These are phyloP conservation scores for Volucella inanis DNA, from an alignment of 2,888 invertebrate genomes.

Conservation along the genomic window DNA sequence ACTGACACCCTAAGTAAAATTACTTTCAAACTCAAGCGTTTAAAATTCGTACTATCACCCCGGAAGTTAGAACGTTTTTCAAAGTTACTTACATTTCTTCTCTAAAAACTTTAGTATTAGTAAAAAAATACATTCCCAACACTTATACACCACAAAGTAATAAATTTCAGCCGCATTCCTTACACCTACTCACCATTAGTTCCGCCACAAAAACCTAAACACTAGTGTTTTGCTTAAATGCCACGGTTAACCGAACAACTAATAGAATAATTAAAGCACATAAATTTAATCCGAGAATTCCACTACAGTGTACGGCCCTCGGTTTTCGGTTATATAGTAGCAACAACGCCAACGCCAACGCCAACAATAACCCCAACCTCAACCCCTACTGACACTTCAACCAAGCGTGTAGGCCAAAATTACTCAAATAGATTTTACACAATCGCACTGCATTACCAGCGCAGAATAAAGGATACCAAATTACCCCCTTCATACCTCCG, in stretches of 20 bases:
- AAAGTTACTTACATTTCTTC: no score
- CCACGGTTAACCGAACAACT: constrained; percentile 68
- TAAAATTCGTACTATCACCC: no score
- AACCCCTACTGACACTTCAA: neutral
- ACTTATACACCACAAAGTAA: neutral
- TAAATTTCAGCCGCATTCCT: neutral
- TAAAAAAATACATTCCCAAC: no score
- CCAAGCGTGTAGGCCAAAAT: constrained; percentile 36
- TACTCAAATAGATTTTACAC: constrained; percentile 38
- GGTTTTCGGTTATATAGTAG: neutral
- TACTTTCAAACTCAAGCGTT: no score
- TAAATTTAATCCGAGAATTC: constrained; percentile 62
- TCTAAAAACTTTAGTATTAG: no score
- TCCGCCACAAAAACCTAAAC: constrained; percentile 56
- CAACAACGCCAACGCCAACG: neutral
- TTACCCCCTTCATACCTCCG: no score
- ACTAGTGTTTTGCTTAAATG: constrained; percentile 48
- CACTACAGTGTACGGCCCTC: neutral
- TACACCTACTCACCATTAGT: constrained; percentile 3
- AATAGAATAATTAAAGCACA: constrained; percentile 72
- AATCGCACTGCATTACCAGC: constrained; percentile 47
- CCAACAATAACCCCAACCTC: neutral
- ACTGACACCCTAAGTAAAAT: no score
- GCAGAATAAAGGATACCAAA: neutral
- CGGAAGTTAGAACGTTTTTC: no score